These are phyloP conservation scores for Mola mola DNA, from an alignment of 2,113 vertebrate genomes.

Conservation along the genomic window DNA sequence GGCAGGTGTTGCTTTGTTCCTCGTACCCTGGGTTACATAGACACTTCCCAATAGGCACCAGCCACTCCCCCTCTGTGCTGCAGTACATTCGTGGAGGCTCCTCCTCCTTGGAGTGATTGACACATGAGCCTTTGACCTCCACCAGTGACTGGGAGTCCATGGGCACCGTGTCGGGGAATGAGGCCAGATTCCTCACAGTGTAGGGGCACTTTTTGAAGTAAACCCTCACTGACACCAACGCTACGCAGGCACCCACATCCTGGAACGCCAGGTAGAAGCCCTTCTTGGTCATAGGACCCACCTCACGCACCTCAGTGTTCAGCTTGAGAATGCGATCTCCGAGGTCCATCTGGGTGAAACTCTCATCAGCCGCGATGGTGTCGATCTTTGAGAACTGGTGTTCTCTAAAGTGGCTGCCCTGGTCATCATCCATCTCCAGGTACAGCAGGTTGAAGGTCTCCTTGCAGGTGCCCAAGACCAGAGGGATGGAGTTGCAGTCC, in stretches of 20 bases:
- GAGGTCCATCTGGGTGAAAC: slow-evolving; percentile 98
- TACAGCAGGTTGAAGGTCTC: slow-evolving; percentile 99
- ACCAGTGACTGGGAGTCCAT: slow-evolving; percentile 97
- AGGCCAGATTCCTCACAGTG: slow-evolving; percentile 93
- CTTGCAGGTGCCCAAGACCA: slow-evolving; percentile 97
- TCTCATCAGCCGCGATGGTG: slow-evolving; percentile 98
- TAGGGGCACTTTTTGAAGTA: slow-evolving; percentile 98
- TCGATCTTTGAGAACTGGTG: slow-evolving; percentile 96
- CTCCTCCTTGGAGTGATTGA: slow-evolving; percentile 98
- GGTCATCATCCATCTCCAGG: slow-evolving; percentile 94
- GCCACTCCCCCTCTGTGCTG: slow-evolving; percentile 98
- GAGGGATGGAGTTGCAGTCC: slow-evolving; percentile 97
- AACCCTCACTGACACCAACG: slow-evolving; percentile 86
- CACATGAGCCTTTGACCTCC: slow-evolving; percentile 95
- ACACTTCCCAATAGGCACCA: slow-evolving; percentile 98
- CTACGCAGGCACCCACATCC: slow-evolving; percentile 84
- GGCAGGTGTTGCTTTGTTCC: slow-evolving; percentile 90
- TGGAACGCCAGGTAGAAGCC: slow-evolving; percentile 98
- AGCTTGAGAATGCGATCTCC: slow-evolving; percentile 98
- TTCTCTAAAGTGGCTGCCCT: slow-evolving; percentile 91
- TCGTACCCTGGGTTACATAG: slow-evolving; percentile 93
- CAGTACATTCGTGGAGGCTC: slow-evolving; percentile 98
- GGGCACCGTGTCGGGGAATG: slow-evolving; percentile 96
- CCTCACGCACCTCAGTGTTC: slow-evolving; percentile 96
- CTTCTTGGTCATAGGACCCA: slow-evolving; percentile 92